Percentiles rank a stretch among this genome's conserved stretches.
Evolutionary conservation across 2,888 invertebrate genomes (phyloP).

Genomic region (Lissonota sp.): DNA sequence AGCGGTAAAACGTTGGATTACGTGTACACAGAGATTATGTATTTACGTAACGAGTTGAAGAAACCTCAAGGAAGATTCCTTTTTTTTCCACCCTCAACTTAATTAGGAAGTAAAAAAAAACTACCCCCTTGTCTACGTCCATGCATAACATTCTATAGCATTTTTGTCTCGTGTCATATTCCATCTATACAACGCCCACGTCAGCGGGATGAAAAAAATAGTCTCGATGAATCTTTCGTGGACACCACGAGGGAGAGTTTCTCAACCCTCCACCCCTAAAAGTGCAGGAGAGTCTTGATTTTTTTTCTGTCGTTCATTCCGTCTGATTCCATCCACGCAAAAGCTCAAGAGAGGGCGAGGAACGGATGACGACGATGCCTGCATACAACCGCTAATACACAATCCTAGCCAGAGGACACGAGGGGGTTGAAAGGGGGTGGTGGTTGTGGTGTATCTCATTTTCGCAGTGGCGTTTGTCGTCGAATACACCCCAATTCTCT

Average conservation of each 20-base stretch:
- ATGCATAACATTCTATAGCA: conserved; percentile 2
- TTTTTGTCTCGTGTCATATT: conserved; percentile 21
- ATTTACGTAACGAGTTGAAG: conserved; percentile 61
- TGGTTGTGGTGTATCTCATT: conserved; percentile 5
- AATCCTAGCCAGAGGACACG: conserved; percentile 15
- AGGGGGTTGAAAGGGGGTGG: not conserved
- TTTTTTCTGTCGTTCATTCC: conserved; percentile 35
- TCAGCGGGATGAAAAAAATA: conserved; percentile 16
- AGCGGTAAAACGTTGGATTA: not conserved
- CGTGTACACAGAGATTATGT: conserved; percentile 36
- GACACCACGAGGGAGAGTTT: conserved; percentile 19
- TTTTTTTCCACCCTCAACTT: conserved; percentile 1
- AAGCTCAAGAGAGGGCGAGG: conserved; percentile 29
- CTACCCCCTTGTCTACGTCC: not conserved
- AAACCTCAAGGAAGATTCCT: conserved; percentile 5
- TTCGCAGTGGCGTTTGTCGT: not conserved
- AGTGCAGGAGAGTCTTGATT: conserved; percentile 15
- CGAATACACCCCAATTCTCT: not conserved
- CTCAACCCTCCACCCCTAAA: not conserved
- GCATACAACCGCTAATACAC: conserved; percentile 57
- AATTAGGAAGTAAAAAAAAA: conserved; percentile 15
- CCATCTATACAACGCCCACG: not conserved
- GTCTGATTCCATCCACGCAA: conserved; percentile 41
- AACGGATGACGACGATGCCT: conserved; percentile 53
- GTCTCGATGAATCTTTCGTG: conserved; percentile 41